phyloP scores from a whole-genome alignment of 2,113 vertebrate species.

The Gymnocephalus cernua region DNA sequence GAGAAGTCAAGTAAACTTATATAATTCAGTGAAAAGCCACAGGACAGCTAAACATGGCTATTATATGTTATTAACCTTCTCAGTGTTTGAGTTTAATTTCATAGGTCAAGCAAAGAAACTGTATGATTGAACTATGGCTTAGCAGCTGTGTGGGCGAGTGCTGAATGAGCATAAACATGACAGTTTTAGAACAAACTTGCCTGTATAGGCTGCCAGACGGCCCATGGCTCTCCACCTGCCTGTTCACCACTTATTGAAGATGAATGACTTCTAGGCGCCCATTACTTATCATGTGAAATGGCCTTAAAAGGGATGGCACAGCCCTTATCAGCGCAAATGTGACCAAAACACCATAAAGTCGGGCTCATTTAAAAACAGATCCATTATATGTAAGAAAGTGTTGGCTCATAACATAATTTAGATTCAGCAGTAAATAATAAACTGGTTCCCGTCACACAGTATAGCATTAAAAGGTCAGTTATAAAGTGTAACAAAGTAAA shows the following conservation, averaged over 20 bases:
- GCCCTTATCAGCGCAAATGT: constrained; percentile 56
- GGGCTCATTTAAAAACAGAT: constrained; percentile 57
- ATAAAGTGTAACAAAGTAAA: background rate
- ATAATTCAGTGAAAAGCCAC: constrained; percentile 29
- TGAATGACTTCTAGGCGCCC: constrained; percentile 59
- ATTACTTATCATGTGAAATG: constrained; percentile 72
- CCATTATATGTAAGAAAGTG: constrained; percentile 35
- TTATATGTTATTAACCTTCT: constrained; percentile 47
- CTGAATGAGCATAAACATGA: constrained; percentile 67
- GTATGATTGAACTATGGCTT: constrained; percentile 47
- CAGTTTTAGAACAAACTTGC: constrained; percentile 65
- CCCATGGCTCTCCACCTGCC: constrained; percentile 69
- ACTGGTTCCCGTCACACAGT: background rate
- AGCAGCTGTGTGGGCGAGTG: constrained; percentile 57
- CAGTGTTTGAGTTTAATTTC: constrained; percentile 20
- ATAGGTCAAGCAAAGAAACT: constrained; percentile 56
- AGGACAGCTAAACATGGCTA: background rate
- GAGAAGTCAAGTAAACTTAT: background rate
- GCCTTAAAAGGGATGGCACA: constrained; percentile 60
- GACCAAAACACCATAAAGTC: constrained; percentile 64
- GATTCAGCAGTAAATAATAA: constrained; percentile 33
- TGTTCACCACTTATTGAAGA: constrained; percentile 69
- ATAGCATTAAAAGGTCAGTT: constrained; percentile 2
- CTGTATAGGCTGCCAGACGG: constrained; percentile 54
- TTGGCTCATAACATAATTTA: constrained; percentile 31